phyloP scores from a whole-genome alignment of 2,888 invertebrate genomes.

The Heteropelma amictum region DNA sequence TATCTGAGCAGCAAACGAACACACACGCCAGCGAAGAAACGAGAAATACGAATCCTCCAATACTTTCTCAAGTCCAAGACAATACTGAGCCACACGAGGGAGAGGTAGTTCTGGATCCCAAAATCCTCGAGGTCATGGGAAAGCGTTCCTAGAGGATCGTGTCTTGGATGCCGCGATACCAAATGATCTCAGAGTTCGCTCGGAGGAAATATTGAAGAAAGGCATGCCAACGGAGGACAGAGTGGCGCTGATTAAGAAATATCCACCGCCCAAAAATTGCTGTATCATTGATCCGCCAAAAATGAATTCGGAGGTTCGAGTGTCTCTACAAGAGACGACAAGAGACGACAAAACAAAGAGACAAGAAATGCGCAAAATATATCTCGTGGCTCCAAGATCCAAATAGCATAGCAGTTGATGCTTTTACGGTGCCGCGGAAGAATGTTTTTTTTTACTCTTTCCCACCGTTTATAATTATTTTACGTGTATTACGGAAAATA shows the following conservation, averaged over 20 bases:
- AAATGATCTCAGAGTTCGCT: background rate
- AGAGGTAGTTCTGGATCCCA: constrained; percentile 25
- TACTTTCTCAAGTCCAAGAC: too few relatives aligned
- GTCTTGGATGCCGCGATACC: background rate
- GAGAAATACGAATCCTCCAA: too few relatives aligned
- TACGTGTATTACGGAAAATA: too few relatives aligned
- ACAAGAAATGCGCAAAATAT: background rate
- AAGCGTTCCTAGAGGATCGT: constrained; percentile 8
- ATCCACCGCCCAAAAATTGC: constrained; percentile 27
- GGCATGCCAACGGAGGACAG: constrained; percentile 26
- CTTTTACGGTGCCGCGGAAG: background rate
- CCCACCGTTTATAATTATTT: background rate
- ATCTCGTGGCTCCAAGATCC: background rate
- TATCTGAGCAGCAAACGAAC: too few relatives aligned
- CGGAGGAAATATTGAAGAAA: constrained; percentile 24
- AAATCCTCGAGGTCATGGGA: constrained; percentile 32
- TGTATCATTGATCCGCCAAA: constrained; percentile 28
- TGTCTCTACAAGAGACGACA: constrained; percentile 4
- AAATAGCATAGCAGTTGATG: background rate
- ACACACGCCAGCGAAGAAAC: too few relatives aligned
- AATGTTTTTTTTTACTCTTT: background rate
- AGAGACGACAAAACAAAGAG: constrained; percentile 16
- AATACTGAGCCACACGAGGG: background rate
- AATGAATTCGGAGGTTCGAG: constrained; percentile 16
- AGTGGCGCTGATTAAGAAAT: constrained; percentile 10